Conservation (phyloP, 2,888 invertebrate species). For the Cremastinae sp. region DNA sequence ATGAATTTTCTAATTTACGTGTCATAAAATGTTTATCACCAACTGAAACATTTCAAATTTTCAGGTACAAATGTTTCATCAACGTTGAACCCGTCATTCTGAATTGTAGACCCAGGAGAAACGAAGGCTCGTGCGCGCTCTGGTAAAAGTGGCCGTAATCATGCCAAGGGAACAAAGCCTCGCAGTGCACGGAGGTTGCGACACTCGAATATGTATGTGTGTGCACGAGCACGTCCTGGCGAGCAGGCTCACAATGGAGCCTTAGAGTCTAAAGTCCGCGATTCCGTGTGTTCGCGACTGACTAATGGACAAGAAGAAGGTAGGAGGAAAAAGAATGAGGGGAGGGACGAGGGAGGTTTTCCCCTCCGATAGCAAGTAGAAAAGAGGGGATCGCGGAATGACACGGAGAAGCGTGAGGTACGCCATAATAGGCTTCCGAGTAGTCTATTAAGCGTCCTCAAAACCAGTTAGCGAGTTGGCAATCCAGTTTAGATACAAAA, state of each 20-base stretch:
- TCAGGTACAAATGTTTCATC: too few species aligned
- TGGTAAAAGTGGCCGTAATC: neutral
- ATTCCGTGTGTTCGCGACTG: neutral
- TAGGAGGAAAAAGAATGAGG: slow-evolving; percentile 30
- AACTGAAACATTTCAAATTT: too few species aligned
- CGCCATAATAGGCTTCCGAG: slow-evolving; percentile 76
- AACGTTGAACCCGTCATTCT: too few species aligned
- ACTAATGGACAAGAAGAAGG: neutral
- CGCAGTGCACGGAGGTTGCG: too few species aligned
- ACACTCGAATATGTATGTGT: neutral
- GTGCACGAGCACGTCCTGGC: too few species aligned
- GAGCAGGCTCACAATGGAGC: slow-evolving; percentile 1
- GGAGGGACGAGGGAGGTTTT: slow-evolving; percentile 17
- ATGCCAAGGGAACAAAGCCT: too few species aligned
- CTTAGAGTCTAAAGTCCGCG: neutral
- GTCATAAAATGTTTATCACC: too few species aligned
- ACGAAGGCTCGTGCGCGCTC: neutral
- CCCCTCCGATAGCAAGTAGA: neutral
- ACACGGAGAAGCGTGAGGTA: slow-evolving; percentile 73
- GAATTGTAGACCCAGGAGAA: too few species aligned
- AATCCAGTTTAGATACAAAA: slow-evolving; percentile 81
- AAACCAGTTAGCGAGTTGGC: slow-evolving; percentile 80
- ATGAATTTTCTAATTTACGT: too few species aligned
- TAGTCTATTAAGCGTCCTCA: slow-evolving; percentile 79
- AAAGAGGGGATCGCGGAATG: slow-evolving; percentile 66